Evolutionary conservation across 2,113 vertebrate species (phyloP), one percentile per base, ranked within the genome.

Genomic region (Ursus arctos): DNA sequence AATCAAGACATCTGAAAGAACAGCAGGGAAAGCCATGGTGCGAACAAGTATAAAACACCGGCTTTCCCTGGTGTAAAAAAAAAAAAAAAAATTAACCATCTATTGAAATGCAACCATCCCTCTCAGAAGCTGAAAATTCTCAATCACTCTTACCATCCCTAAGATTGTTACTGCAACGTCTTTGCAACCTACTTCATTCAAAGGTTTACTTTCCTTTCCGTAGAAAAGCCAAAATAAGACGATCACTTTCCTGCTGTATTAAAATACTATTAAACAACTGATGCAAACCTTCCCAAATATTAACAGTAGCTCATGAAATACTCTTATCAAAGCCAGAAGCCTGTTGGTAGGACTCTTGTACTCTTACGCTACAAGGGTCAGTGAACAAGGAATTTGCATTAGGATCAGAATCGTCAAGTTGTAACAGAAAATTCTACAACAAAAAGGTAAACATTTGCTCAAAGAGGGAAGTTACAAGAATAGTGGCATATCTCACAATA

Each of bases 1-100:
- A 95, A 98, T 98, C 97, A 99, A 95, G n/a, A 95, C 98, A 63
- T 98, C 99, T 99, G 98, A 74, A 98, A 98, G 53, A 91, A 95
- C 6, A 95, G 53, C 16, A 63, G 88, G 81, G 96, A 88, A 57
- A 51, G 28, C 18, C 16, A n/a, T 4, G 2, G 33, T 13, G 22
- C 24, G 40, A 92, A 12, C 47, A 43, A 19, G 21, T 21, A 2
- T 21, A 47, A 83, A 57, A 40, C 28, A 71, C 47, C 19, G 88
- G 24, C 43, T 79, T 67, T 88, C 40, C n/a, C 18, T 14, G 53
- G 28, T 4, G 4, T 6, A 43, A 1, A 9, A 87, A 55, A 69
- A 84, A 40, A 61, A 40, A 40, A 40, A 40, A 51, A 79, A 87
- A 6, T 0, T 5, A 86, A 21, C 67, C 55, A 11, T 5, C 55